phyloP scores from a whole-genome alignment of 1,140 invertebrate genomes.

The Drosophila hydei region DNA sequence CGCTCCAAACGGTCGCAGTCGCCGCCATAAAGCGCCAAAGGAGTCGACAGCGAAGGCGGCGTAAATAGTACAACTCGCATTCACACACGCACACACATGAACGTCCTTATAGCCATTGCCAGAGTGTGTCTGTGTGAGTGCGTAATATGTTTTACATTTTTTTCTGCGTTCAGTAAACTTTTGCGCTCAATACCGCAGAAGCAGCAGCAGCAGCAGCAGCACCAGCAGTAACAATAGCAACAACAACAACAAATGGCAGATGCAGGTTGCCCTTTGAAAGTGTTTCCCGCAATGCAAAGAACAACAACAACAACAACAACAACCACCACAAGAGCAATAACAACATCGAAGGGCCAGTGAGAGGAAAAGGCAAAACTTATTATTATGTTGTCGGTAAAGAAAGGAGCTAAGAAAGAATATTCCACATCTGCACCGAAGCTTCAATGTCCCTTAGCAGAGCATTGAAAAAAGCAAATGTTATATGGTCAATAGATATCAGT shows the following conservation, averaged over 20 bases:
- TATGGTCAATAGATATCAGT: conserved; percentile 5
- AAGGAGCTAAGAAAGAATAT: conserved; percentile 55
- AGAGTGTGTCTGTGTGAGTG: conserved; percentile 40
- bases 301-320: conserved; percentile 32
- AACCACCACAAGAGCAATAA: not conserved
- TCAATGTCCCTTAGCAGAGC: conserved; percentile 5
- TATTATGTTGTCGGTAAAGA: conserved; percentile 79
- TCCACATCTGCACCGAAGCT: conserved; percentile 17
- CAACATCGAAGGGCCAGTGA: conserved; percentile 11
- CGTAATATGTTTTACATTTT: conserved; percentile 52
- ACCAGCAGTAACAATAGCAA: conserved; percentile 28
- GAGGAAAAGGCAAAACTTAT: conserved; percentile 66
- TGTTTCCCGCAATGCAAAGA: conserved; percentile 46
- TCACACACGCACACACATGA: conserved; percentile 23
- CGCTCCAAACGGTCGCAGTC: conserved; percentile 62
- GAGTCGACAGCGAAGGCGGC: conserved; percentile 42
- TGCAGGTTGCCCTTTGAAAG: conserved; percentile 76
- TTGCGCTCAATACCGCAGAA: conserved; percentile 76
- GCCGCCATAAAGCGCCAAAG: conserved; percentile 68
- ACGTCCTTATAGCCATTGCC: conserved; percentile 43
- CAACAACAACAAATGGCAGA: conserved; percentile 46
- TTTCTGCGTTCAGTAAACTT: conserved; percentile 67
- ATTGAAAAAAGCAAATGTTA: conserved; percentile 31
- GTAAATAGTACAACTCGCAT: conserved; percentile 64
- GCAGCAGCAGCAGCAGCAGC: conserved; percentile 48